Base-by-base conservation (phyloP, 2,113 vertebrate genomes). In the Zosterops hypoxanthus region DNA sequence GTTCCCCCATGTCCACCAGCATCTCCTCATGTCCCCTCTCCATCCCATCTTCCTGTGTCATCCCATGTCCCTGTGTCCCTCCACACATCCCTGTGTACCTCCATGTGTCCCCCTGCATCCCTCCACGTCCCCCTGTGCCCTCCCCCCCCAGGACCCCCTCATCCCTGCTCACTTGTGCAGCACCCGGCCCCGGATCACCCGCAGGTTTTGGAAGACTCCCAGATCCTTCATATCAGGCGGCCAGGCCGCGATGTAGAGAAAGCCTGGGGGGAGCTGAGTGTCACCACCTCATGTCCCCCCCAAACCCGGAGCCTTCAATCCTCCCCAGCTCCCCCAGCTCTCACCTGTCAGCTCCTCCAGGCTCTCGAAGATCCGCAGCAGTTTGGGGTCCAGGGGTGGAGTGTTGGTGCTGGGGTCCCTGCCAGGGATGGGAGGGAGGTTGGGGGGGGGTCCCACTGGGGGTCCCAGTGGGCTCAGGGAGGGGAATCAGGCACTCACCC, bases 271-370 rank as follows among this genome's bases (percentile, higher is more conserved):
- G 64, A 82, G 19, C 16, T 55, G 14, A 34, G 68, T 5, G 65
- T 80, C 29, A 80, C 25, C 63, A 8, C 31, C 9, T 25, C 1
- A 0, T 8, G 61, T 14, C 4, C 47, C 12, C 11, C 8, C 15
- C 14, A 23, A 6, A 11, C 11, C 29, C 1, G 0, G 9, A 18
- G 11, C 53, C 31, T 52, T 15, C 6, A 0, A 5, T 8, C 5
- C 20, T 4, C 9, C 16, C 33, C 26, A 1, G 28, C 16, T 23
- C 21, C n/a, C 29, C 14, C 18, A 0, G 2, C 50, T 56, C 96
- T 66, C 98, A 99, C 99, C 99, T 85, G 99, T 99, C 61, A 99
- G 99, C 97, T 99, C 99, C 94, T 99, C 98, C 93, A 99, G 96
- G 20, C 90, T 97, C 94, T 96, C 98, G 8, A 99, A 99, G 56